A percentile compares a stretch with the other conserved stretches of the same genome.
These are phyloP conservation scores for Tenualosa thibaudeaui DNA, from an alignment of 2,797 vertebrate genomes.

Conservation along the genomic window DNA sequence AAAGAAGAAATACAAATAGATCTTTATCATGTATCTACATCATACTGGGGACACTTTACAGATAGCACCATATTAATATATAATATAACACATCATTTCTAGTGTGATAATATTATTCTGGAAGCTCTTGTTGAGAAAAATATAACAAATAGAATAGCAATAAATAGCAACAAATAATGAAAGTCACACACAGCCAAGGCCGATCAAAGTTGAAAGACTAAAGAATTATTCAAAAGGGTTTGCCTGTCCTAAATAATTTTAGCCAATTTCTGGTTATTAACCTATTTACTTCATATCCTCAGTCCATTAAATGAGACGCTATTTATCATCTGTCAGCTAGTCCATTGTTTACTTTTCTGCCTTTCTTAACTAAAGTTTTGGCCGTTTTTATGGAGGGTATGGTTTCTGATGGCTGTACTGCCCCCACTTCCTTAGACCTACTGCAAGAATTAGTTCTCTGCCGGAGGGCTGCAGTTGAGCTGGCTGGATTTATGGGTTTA, in stretches of 20 bases:
- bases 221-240: neutral
- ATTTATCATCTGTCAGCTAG: conserved; percentile 69
- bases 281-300: neutral
- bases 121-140: conserved; percentile 2
- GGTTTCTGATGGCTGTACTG: conserved; percentile 46
- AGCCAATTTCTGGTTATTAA: neutral
- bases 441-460: conserved; percentile 38
- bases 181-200: neutral
- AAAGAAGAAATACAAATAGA: neutral
- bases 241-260: neutral
- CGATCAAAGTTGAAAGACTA: too few species aligned
- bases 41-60: neutral
- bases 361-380: conserved; percentile 51
- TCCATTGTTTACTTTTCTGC: conserved; percentile 58
- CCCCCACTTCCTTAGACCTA: conserved; percentile 43
- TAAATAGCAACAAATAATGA: neutral
- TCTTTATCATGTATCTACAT: neutral
- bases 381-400: conserved; percentile 48
- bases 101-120: neutral
- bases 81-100: neutral
- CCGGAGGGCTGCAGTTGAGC: conserved; percentile 30
- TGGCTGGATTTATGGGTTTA: conserved; percentile 59
- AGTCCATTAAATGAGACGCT: conserved; percentile 32
- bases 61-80: neutral
- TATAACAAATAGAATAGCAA: neutral